A percentile compares a stretch with the other conserved stretches of the same genome.
Evolutionary conservation across 2,797 vertebrate species (phyloP).

Genomic region (Pteronotus mesoamericanus): DNA sequence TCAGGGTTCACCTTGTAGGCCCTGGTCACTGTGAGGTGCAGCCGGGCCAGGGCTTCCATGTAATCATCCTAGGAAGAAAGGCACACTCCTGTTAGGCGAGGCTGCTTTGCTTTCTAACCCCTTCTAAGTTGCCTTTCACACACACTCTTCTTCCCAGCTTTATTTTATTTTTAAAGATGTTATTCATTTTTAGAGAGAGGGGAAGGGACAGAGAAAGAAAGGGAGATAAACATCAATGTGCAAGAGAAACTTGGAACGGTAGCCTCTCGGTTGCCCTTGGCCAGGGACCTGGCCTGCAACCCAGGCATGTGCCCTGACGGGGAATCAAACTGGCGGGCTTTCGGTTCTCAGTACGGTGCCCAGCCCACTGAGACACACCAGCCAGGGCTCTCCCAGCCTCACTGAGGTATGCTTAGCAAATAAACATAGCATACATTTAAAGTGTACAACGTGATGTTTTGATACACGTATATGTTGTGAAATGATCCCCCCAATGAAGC

Average conservation of each 20-base stretch:
- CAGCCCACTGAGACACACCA: neutral
- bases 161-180: neutral
- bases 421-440: neutral
- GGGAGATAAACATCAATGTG: neutral
- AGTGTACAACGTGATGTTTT: neutral
- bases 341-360: neutral
- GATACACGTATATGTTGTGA: neutral
- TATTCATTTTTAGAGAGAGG: neutral
- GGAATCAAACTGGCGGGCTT: neutral
- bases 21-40: conserved; percentile 94
- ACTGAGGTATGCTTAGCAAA: neutral
- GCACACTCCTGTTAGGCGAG: conserved; percentile 30
- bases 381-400: neutral
- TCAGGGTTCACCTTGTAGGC: conserved; percentile 95
- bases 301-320: too few species aligned
- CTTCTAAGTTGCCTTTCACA: neutral
- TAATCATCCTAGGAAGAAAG: conserved; percentile 90
- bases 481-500: neutral
- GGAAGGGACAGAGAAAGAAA: neutral
- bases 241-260: neutral
- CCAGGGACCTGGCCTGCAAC: neutral
- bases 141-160: neutral
- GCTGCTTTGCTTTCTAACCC: neutral
- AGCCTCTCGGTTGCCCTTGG: neutral
- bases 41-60: conserved; percentile 91